Evolutionary conservation across 2,113 vertebrate genomes (phyloP).

Genomic region (Piaya cayana): DNA sequence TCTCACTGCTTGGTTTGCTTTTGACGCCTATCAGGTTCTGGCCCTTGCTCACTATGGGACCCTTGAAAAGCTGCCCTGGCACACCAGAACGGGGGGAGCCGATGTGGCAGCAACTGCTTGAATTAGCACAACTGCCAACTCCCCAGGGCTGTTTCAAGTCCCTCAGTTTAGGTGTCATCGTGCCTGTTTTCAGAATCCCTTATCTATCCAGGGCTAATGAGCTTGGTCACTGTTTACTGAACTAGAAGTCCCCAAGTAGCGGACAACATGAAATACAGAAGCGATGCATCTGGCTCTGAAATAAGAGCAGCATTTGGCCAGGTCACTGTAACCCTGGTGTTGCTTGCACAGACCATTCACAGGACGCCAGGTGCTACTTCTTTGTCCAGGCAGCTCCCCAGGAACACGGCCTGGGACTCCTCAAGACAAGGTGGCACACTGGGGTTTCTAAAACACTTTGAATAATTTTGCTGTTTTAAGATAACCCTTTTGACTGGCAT

Average conservation of each 20-base stretch:
- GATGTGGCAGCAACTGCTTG: background rate
- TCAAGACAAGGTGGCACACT: background rate
- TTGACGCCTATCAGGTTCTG: background rate
- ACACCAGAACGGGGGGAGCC: fast-evolving
- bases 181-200: background rate
- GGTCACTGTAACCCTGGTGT: background rate
- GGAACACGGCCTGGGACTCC: background rate
- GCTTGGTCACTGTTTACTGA: background rate
- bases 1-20: background rate
- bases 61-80: background rate
- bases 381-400: background rate
- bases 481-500: background rate
- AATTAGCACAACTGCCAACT: background rate
- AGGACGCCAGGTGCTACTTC: background rate
- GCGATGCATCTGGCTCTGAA: background rate
- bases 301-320: background rate
- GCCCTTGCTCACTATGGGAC: background rate
- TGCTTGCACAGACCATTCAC: background rate
- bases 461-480: background rate
- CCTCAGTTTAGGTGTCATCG: background rate
- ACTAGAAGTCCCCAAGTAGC: background rate
- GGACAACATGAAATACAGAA: background rate
- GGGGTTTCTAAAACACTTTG: background rate
- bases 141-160: background rate
- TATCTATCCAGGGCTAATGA: background rate